Conservation (phyloP, 2,797 vertebrate genomes). For the Sciurus carolinensis region DNA sequence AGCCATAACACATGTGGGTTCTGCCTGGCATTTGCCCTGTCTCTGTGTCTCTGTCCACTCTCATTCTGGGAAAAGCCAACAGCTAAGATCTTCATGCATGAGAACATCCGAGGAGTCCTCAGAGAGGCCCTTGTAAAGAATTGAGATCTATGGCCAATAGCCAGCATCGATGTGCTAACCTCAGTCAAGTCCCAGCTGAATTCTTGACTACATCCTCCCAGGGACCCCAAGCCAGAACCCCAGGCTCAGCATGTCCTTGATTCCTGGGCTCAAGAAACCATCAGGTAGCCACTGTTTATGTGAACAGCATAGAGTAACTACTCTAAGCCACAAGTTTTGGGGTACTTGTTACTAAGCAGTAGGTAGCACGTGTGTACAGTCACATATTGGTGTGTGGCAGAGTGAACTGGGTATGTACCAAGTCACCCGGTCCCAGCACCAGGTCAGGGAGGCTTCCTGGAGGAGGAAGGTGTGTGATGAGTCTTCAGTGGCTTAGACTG, state of each 20-base stretch:
- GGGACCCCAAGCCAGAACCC: not conserved
- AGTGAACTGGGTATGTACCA: too few relatives aligned
- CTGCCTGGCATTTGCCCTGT: not conserved
- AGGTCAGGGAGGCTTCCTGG: not conserved
- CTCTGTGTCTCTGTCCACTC: too few relatives aligned
- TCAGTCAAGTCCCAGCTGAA: not conserved
- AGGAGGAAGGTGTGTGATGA: not conserved
- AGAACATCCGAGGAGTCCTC: not conserved
- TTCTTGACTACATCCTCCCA: too few relatives aligned
- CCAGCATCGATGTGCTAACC: too few relatives aligned
- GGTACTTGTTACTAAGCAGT: not conserved
- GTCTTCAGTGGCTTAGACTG: not conserved
- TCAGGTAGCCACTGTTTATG: not conserved
- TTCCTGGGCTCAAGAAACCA: not conserved
- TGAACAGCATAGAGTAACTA: too few relatives aligned
- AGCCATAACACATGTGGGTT: not conserved
- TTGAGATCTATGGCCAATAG: not conserved
- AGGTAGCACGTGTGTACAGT: not conserved
- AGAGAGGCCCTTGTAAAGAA: not conserved
- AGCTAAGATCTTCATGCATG: not conserved
- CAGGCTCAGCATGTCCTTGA: not conserved
- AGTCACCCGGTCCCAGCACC: not conserved
- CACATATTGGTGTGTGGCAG: fast-evolving
- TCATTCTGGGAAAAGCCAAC: not conserved
- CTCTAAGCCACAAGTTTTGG: not conserved